phyloP scores from a whole-genome alignment of 2,888 invertebrate genomes.

The Eumerus sabulonum region DNA sequence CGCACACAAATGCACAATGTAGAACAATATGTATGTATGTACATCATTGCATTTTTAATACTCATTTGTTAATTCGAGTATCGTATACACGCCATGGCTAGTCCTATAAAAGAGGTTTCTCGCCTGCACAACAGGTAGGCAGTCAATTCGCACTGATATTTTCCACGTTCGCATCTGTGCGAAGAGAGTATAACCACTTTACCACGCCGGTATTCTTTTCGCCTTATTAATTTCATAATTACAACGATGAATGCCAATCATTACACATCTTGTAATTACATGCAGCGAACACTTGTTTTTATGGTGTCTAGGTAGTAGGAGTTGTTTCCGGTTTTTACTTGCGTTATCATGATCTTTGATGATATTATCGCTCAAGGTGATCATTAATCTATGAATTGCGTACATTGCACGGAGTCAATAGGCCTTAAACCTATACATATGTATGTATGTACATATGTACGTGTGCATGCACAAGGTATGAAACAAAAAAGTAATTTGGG shows the following conservation, averaged over 20 bases:
- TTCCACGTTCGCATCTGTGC: slow-evolving; percentile 23
- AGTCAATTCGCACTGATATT: slow-evolving; percentile 58
- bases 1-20: no score
- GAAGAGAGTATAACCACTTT: slow-evolving; percentile 34
- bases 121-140: slow-evolving; percentile 40
- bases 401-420: slow-evolving; percentile 50
- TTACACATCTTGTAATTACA: slow-evolving; percentile 67
- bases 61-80: not conserved
- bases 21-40: no score
- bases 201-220: slow-evolving; percentile 28
- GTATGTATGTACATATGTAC: no score
- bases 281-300: slow-evolving; percentile 64
- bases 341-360: slow-evolving; percentile 58
- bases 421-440: slow-evolving; percentile 1
- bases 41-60: no score
- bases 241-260: slow-evolving; percentile 68
- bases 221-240: slow-evolving; percentile 68
- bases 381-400: slow-evolving; percentile 46
- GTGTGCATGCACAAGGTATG: no score
- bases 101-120: slow-evolving; percentile 24
- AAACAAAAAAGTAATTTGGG: no score
- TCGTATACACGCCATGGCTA: slow-evolving; percentile 1
- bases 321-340: slow-evolving; percentile 20
- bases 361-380: slow-evolving; percentile 52
- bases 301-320: slow-evolving; percentile 34